Evolutionary conservation across 64 coral and sea anemone species (phyloP).

Genomic region (Anthopleura sola): DNA sequence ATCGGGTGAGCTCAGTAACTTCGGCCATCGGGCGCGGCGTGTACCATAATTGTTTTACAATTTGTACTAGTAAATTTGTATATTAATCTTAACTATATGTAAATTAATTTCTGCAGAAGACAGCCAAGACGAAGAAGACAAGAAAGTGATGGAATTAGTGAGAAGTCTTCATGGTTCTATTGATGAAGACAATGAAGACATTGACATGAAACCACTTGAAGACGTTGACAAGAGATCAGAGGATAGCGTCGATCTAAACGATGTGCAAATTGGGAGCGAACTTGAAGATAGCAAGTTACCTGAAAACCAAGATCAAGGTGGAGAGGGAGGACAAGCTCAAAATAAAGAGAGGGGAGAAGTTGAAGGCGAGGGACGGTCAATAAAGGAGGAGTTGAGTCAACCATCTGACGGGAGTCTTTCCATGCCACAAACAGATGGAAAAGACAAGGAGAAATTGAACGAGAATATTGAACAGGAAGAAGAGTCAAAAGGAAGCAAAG

Average conservation of each 20-base stretch:
- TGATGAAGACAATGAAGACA: background rate
- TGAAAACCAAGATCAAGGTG: background rate
- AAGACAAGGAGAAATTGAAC: background rate
- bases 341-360: background rate
- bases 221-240: conserved; percentile 22
- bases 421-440: background rate
- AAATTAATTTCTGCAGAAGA: background rate
- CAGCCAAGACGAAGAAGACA: conserved; percentile 1
- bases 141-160: background rate
- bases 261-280: background rate
- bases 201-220: background rate
- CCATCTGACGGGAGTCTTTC: background rate
- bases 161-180: background rate
- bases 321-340: background rate
- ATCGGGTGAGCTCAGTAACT: no score
- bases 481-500: background rate
- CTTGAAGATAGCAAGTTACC: background rate
- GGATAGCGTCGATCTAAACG: background rate
- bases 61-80: no score
- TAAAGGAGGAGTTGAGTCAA: background rate
- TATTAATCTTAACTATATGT: no score
- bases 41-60: no score
- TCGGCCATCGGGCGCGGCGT: no score
- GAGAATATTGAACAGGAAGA: background rate
- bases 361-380: conserved; percentile 6